These are phyloP conservation scores for Epirrita christyi DNA, from an alignment of 2,888 invertebrate genomes.

Conservation along the genomic window DNA sequence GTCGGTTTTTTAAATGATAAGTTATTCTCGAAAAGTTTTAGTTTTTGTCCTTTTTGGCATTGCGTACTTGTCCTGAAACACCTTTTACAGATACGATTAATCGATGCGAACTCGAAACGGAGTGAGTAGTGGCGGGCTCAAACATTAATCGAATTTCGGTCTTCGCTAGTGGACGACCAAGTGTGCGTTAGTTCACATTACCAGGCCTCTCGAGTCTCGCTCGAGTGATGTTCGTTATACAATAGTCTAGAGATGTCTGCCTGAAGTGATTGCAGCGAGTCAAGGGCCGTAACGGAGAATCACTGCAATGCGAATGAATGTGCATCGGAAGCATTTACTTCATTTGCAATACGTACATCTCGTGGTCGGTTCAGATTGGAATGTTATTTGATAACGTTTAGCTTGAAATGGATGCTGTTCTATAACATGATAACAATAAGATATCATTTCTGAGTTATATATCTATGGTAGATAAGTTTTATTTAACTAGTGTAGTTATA, in stretches of 20 bases:
- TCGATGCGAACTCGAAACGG: constrained; percentile 63
- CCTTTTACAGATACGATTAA: constrained; percentile 60
- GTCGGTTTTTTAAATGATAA: too few relatives aligned
- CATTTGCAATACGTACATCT: constrained; percentile 41
- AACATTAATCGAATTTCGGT: constrained; percentile 80
- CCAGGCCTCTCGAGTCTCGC: constrained; percentile 65
- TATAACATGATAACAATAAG: neutral
- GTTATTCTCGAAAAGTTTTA: too few relatives aligned
- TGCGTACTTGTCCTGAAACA: too few relatives aligned
- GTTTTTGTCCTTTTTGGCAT: too few relatives aligned
- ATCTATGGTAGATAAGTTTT: too few relatives aligned
- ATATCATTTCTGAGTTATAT: neutral
- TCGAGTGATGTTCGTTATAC: constrained; percentile 71
- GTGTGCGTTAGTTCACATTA: constrained; percentile 75
- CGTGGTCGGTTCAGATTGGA: constrained; percentile 32
- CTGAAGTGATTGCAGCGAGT: constrained; percentile 69
- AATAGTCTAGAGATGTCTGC: constrained; percentile 71
- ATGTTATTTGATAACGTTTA: constrained; percentile 25
- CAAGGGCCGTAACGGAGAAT: constrained; percentile 57
- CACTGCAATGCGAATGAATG: constrained; percentile 48
- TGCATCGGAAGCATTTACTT: constrained; percentile 43
- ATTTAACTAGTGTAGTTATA: too few relatives aligned
- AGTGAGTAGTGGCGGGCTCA: constrained; percentile 63
- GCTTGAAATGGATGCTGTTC: constrained; percentile 3
- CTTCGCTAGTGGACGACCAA: constrained; percentile 68